Percentiles rank a stretch among this genome's conserved stretches.
Evolutionary conservation across 2,888 invertebrate species (phyloP).

Genomic region (Thera obeliscata): DNA sequence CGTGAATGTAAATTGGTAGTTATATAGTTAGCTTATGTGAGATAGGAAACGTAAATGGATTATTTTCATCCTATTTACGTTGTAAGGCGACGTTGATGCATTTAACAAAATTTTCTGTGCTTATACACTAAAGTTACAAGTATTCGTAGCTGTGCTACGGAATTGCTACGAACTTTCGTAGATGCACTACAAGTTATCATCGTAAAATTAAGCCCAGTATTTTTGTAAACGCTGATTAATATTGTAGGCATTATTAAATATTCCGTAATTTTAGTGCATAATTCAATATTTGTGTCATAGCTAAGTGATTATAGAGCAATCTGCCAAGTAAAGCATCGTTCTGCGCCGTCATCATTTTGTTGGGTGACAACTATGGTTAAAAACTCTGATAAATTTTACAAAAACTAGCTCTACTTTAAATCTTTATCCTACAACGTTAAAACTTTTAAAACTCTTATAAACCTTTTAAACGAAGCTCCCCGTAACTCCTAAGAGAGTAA

Average conservation of each 20-base stretch:
- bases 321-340: no score
- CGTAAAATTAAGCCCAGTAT: no score
- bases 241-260: no score
- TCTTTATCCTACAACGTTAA: background rate
- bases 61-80: background rate
- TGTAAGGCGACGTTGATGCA: background rate
- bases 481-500: conserved; percentile 7
- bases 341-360: no score
- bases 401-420: no score
- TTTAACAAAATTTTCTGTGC: background rate
- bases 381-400: no score
- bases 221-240: no score
- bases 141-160: background rate
- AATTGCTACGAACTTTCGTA: background rate
- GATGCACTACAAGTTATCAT: background rate
- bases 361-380: no score
- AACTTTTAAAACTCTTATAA: background rate
- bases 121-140: background rate
- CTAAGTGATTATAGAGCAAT: no score
- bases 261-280: no score
- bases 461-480: background rate
- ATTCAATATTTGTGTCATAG: no score
- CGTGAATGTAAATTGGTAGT: conserved; percentile 6
- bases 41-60: background rate
- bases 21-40: background rate